phyloP scores from a whole-genome alignment of 2,113 vertebrate species.

The Cheirogaleus medius region DNA sequence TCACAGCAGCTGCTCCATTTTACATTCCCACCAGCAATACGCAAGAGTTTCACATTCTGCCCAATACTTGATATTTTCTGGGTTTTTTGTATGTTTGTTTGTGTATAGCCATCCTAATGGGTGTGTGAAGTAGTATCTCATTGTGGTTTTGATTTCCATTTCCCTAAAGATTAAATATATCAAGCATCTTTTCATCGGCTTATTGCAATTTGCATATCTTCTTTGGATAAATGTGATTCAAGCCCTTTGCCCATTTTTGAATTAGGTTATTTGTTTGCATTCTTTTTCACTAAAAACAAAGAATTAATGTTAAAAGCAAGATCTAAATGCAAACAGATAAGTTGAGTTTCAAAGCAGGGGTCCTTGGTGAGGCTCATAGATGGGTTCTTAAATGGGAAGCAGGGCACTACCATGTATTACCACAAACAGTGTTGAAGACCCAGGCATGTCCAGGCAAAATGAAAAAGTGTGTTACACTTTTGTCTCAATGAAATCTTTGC shows the following conservation, averaged over 20 bases:
- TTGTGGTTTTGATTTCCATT: neutral
- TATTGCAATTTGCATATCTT: neutral
- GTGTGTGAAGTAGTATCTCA: neutral
- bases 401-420: neutral
- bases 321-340: neutral
- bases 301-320: neutral
- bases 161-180: neutral
- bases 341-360: neutral
- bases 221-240: neutral
- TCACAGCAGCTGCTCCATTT: neutral
- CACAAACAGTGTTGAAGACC: neutral
- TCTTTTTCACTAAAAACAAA: constrained; percentile 27
- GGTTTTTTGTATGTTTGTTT: neutral
- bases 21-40: neutral
- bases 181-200: neutral
- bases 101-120: neutral
- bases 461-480: neutral
- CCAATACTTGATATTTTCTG: neutral
- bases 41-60: neutral
- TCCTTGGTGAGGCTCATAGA: neutral
- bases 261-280: neutral
- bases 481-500: neutral
- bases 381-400: neutral
- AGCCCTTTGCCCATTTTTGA: neutral
- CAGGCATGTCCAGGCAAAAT: neutral